These are phyloP conservation scores for Grammomys dolichurus DNA, from an alignment of 2,113 vertebrate species.

Conservation along the genomic window DNA sequence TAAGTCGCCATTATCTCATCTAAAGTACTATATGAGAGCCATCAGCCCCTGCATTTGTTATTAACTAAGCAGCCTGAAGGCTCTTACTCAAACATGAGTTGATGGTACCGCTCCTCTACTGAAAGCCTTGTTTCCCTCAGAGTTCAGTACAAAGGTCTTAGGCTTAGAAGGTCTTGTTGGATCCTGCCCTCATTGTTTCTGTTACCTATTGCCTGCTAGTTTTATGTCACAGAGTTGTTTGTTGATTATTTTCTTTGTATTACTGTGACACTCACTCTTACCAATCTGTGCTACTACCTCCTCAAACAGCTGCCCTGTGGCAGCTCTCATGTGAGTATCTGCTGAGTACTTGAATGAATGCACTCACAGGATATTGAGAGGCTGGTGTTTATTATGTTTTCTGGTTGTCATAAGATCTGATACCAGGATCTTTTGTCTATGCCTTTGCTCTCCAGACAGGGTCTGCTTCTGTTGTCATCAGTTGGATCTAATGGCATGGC, in stretches of 20 bases:
- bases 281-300: not conserved
- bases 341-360: not conserved
- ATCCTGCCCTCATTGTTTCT: not conserved
- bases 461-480: not conserved
- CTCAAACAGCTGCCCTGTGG: not conserved
- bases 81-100: not conserved
- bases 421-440: not conserved
- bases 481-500: not conserved
- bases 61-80: not conserved
- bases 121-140: not conserved
- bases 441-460: not conserved
- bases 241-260: not conserved
- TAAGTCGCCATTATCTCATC: not conserved
- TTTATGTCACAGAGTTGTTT: not conserved
- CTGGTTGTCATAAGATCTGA: conserved; percentile 18
- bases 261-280: not conserved
- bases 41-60: not conserved
- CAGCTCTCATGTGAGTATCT: not conserved
- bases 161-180: not conserved
- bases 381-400: conserved; percentile 1
- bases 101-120: not conserved
- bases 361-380: not conserved
- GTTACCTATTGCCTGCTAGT: not conserved
- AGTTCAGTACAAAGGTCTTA: not conserved
- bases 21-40: not conserved